Conservation (phyloP, 2,113 vertebrate species). For the Campylorhamphus procurvoides region DNA sequence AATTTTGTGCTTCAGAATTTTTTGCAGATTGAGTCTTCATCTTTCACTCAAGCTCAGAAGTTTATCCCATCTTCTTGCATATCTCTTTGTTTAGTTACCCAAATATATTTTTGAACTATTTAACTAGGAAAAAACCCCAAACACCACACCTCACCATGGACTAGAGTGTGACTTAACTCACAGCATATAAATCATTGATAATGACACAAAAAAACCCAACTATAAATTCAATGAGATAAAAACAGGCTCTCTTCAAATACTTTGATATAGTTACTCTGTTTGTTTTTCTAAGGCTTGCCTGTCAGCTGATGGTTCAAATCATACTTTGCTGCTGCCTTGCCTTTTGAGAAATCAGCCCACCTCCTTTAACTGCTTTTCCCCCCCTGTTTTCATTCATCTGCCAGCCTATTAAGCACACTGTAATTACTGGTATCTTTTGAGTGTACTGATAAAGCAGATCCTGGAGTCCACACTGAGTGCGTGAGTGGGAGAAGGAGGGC, state of each 20-base stretch:
- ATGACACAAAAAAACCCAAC: neutral
- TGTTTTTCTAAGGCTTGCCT: neutral
- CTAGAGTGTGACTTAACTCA: neutral
- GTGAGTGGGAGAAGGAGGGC: neutral
- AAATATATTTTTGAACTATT: neutral
- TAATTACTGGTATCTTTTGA: neutral
- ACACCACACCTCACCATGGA: neutral
- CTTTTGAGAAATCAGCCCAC: neutral
- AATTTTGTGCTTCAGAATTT: neutral
- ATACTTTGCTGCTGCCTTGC: neutral
- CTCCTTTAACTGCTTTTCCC: neutral
- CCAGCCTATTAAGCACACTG: neutral
- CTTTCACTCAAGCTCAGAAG: neutral
- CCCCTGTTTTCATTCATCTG: neutral
- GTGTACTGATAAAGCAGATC: neutral
- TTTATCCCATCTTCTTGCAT: neutral
- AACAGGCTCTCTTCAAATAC: accelerated
- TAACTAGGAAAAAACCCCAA: neutral
- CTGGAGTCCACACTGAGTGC: neutral
- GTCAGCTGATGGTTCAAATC: neutral
- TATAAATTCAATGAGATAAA: neutral
- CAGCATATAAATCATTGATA: neutral
- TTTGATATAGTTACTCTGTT: neutral
- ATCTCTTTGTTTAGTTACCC: neutral
- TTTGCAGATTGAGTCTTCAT: neutral